These are phyloP conservation scores for Standfussiana lucernea DNA, from an alignment of 2,888 invertebrate species.

Conservation along the genomic window DNA sequence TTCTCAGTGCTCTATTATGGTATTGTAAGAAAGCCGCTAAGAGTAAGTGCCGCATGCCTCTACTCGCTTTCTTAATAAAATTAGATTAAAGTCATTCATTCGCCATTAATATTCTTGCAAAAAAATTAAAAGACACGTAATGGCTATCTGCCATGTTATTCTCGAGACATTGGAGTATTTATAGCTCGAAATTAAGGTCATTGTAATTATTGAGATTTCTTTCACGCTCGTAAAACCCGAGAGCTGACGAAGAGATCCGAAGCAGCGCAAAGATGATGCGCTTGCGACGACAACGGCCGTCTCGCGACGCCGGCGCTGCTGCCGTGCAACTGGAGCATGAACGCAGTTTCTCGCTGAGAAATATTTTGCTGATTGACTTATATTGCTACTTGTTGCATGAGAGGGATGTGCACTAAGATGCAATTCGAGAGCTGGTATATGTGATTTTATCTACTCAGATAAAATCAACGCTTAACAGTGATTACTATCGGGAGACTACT, in stretches of 20 bases:
- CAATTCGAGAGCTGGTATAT: conserved; percentile 1
- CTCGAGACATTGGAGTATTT: conserved; percentile 44
- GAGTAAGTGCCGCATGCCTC: background rate
- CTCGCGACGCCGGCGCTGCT: conserved; percentile 38
- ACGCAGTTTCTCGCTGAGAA: conserved; percentile 67
- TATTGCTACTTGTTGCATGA: conserved; percentile 23
- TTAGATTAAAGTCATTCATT: conserved; percentile 1
- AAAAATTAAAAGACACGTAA: conserved; percentile 25
- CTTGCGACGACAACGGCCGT: conserved; percentile 48
- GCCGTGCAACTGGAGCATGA: conserved; percentile 69
- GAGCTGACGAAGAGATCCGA: conserved; percentile 37
- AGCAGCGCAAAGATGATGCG: conserved; percentile 37
- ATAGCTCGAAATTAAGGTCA: conserved; percentile 60
- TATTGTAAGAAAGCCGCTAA: background rate
- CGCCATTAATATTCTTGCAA: conserved; percentile 27
- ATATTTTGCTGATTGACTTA: conserved; percentile 62
- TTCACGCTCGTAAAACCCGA: conserved; percentile 47
- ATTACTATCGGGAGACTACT: conserved; percentile 1
- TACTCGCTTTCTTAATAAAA: conserved; percentile 29
- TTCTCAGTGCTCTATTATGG: background rate
- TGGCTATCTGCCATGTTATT: conserved; percentile 33
- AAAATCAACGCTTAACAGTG: background rate
- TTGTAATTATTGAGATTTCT: conserved; percentile 58
- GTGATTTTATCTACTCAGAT: background rate
- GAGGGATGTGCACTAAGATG: conserved; percentile 17